A percentile compares a stretch with the other conserved stretches of the same genome.
Evolutionary conservation across 2,113 vertebrate genomes (phyloP).

Genomic region (Crocuta crocuta): DNA sequence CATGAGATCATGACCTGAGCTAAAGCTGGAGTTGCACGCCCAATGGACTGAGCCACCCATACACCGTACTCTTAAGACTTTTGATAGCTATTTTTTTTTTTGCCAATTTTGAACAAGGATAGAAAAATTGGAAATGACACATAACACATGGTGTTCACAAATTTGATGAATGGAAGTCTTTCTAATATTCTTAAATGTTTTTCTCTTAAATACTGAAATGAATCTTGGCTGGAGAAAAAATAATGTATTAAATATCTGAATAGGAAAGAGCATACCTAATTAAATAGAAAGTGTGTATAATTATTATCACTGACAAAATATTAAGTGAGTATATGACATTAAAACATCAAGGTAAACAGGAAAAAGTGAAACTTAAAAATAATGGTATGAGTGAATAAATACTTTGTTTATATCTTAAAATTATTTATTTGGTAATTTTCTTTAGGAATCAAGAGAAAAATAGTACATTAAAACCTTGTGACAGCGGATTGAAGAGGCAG

Average conservation of each 20-base stretch:
- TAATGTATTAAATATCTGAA: not conserved
- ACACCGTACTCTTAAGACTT: conserved; percentile 40
- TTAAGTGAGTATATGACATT: not conserved
- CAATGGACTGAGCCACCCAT: no score
- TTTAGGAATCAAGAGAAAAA: not conserved
- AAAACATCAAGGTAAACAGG: not conserved
- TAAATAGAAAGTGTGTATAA: not conserved
- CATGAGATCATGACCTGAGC: no score
- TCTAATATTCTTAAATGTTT: not conserved
- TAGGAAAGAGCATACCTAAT: not conserved
- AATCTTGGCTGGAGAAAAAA: not conserved
- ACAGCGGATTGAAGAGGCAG: no score
- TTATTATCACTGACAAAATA: not conserved
- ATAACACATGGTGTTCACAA: conserved; percentile 40
- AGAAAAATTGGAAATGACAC: conserved; percentile 59
- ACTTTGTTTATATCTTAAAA: not conserved
- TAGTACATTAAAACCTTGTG: not conserved
- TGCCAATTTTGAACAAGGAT: conserved; percentile 68
- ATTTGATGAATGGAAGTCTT: conserved; percentile 20
- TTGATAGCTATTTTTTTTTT: conserved; percentile 63
- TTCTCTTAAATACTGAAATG: conserved; percentile 46
- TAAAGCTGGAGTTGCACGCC: no score
- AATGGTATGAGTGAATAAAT: not conserved
- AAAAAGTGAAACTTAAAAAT: not conserved
- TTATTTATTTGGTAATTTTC: not conserved